phyloP scores from a whole-genome alignment of 2,888 invertebrate species.

The Glaucopsyche alexis region DNA sequence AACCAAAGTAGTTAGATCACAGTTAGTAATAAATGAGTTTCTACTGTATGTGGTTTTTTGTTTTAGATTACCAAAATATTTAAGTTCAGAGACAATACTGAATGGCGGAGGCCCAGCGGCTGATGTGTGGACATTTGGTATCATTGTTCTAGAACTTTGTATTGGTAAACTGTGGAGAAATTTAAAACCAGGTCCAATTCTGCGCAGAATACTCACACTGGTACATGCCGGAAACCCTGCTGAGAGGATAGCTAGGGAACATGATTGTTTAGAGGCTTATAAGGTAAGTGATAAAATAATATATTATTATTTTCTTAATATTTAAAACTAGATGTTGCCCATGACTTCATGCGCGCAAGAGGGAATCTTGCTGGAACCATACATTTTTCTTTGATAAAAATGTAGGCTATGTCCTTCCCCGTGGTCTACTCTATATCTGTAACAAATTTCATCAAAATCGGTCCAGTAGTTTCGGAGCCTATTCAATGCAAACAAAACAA shows the following conservation, averaged over 20 bases:
- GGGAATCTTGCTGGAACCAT: too few relatives aligned
- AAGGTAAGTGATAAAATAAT: conserved; percentile 68
- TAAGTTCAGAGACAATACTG: conserved; percentile 90
- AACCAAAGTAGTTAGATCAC: too few relatives aligned
- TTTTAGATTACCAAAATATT: conserved; percentile 86
- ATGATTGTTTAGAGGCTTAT: conserved; percentile 84
- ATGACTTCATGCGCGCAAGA: too few relatives aligned
- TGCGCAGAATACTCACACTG: conserved; percentile 87
- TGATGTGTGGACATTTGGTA: conserved; percentile 97
- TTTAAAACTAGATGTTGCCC: not conserved
- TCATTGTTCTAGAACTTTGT: conserved; percentile 90
- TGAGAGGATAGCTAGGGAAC: conserved; percentile 88
- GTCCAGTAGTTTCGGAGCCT: too few relatives aligned
- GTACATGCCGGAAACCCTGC: conserved; percentile 78
- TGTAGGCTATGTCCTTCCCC: too few relatives aligned
- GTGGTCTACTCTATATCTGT: too few relatives aligned
- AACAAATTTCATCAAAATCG: too few relatives aligned
- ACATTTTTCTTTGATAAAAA: too few relatives aligned
- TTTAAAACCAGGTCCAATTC: conserved; percentile 86
- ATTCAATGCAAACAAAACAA: too few relatives aligned
- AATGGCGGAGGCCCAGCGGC: conserved; percentile 86
- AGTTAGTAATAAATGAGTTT: too few relatives aligned
- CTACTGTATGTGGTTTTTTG: not conserved
- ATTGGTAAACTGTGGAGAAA: conserved; percentile 86
- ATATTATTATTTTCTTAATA: not conserved